Conservation (phyloP, 2,888 invertebrate genomes). For the Parascotia fuliginaria region DNA sequence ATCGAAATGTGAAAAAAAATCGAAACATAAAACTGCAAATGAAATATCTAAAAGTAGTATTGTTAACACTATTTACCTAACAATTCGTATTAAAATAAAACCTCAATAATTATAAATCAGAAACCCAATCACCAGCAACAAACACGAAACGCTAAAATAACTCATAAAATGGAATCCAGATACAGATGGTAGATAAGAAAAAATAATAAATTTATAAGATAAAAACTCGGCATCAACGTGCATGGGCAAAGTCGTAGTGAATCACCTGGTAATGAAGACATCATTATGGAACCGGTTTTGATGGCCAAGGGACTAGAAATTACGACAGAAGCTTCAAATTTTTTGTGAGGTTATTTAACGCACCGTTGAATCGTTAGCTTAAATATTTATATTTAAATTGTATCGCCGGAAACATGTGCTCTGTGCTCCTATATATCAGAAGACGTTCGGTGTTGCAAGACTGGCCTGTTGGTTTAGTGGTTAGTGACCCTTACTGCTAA, state of each 20-base stretch:
- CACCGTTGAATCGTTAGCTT: slow-evolving; percentile 22
- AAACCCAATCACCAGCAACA: slow-evolving; percentile 8
- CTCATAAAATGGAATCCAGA: slow-evolving; percentile 17
- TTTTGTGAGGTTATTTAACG: slow-evolving; percentile 28
- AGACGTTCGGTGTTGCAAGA: too few relatives aligned
- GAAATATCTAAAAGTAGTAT: too few relatives aligned
- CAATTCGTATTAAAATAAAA: neutral
- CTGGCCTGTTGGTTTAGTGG: too few relatives aligned
- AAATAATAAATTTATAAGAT: slow-evolving; percentile 39
- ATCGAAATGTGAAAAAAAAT: slow-evolving; percentile 7
- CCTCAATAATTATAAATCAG: slow-evolving; percentile 1
- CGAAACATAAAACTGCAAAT: slow-evolving; percentile 2
- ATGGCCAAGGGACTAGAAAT: slow-evolving; percentile 40
- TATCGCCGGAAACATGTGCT: slow-evolving; percentile 20
- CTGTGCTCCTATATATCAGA: too few relatives aligned
- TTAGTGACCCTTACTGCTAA: too few relatives aligned
- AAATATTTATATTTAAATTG: slow-evolving; percentile 36
- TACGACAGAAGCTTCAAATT: slow-evolving; percentile 30
- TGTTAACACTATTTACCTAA: neutral
- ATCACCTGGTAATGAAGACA: slow-evolving; percentile 80
- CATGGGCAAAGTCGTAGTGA: slow-evolving; percentile 62
- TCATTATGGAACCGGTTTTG: slow-evolving; percentile 76
- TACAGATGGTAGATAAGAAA: slow-evolving; percentile 34
- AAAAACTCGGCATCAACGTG: slow-evolving; percentile 48
- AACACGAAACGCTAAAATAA: slow-evolving; percentile 7